phyloP scores from a whole-genome alignment of 2,113 vertebrate species.

The Peucedramus taeniatus region DNA sequence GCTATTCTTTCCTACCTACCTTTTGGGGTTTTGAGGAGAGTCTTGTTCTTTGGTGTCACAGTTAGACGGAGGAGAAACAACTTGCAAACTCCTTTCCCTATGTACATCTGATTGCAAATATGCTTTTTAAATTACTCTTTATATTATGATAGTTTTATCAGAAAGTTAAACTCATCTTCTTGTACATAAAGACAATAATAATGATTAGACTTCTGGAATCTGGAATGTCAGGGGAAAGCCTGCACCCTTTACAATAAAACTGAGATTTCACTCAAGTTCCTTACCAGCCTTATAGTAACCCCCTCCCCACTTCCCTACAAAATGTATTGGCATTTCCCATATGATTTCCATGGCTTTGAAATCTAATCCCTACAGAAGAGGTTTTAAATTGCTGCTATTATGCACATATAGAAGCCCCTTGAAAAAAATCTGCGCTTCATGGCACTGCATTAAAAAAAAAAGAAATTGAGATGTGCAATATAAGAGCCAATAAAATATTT shows the following conservation, averaged over 20 bases:
- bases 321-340: not conserved
- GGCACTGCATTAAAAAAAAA: not conserved
- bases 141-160: not conserved
- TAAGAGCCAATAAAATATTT: not conserved
- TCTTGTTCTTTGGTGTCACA: not conserved
- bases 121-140: not conserved
- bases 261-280: not conserved
- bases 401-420: not conserved
- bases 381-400: conserved; percentile 13
- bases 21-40: not conserved
- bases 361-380: not conserved
- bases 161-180: not conserved
- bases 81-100: not conserved
- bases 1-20: not conserved
- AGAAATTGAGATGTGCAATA: not conserved
- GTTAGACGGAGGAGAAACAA: not conserved
- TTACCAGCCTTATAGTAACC: not conserved
- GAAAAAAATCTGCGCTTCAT: not conserved
- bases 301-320: not conserved
- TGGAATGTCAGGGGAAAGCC: not conserved
- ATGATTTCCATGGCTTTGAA: not conserved
- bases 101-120: not conserved
- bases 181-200: not conserved
- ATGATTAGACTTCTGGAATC: not conserved
- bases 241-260: not conserved